These are phyloP conservation scores for Rhinichthys osculus DNA, from an alignment of 2,797 vertebrate genomes.

Conservation along the genomic window DNA sequence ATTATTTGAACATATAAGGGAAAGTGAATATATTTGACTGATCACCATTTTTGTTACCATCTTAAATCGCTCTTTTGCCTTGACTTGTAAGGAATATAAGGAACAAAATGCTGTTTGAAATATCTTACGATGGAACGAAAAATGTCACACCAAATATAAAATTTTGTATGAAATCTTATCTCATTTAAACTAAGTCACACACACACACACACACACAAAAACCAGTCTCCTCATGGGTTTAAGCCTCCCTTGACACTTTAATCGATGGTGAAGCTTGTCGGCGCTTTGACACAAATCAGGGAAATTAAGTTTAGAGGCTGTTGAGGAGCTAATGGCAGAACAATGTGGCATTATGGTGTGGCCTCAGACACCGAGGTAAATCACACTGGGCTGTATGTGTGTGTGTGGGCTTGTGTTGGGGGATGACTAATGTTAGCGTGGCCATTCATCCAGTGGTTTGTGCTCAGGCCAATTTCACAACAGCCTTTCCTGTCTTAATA, in stretches of 20 bases:
- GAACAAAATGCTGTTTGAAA: not conserved
- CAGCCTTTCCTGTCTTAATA: slow-evolving; percentile 31
- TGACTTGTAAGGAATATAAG: not conserved
- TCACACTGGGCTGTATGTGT: slow-evolving; percentile 45
- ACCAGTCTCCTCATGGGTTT: slow-evolving; percentile 1
- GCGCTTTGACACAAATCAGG: slow-evolving; percentile 64
- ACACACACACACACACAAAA: slow-evolving; percentile 15
- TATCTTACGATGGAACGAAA: not conserved
- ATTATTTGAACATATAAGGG: no score
- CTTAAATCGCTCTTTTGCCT: not conserved
- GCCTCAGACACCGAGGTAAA: slow-evolving; percentile 52
- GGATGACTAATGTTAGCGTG: slow-evolving; percentile 31
- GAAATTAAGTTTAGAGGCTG: slow-evolving; percentile 66
- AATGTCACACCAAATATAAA: not conserved
- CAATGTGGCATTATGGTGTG: slow-evolving; percentile 57
- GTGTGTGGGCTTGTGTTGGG: slow-evolving; percentile 27
- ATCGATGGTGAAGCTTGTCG: slow-evolving; percentile 59
- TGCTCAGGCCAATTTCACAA: slow-evolving; percentile 24
- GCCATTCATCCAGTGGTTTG: slow-evolving; percentile 35
- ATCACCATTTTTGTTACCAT: not conserved
- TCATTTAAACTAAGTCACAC: slow-evolving; percentile 23
- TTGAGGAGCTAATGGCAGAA: slow-evolving; percentile 62
- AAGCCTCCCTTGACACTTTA: slow-evolving; percentile 49
- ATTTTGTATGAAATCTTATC: not conserved
- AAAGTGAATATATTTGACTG: not conserved